These are phyloP conservation scores for Drosophila colorata DNA, from an alignment of 2,888 invertebrate species.

Conservation along the genomic window DNA sequence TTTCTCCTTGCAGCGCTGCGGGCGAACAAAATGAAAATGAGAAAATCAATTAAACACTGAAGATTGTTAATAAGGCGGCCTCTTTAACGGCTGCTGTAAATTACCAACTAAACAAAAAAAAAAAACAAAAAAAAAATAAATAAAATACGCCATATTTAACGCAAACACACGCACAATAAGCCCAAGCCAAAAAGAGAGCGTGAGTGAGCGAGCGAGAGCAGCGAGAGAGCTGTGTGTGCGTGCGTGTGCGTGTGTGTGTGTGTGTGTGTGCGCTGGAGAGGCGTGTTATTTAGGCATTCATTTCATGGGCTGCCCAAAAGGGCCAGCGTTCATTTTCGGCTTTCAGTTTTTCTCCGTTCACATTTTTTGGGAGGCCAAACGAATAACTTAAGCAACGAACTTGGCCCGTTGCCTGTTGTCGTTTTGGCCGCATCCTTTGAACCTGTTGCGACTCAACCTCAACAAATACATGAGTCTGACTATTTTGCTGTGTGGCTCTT, in stretches of 20 bases:
- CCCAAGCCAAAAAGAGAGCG: constrained; percentile 22
- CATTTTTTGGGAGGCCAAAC: constrained; percentile 31
- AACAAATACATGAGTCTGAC: constrained; percentile 67
- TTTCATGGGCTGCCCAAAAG: constrained; percentile 67
- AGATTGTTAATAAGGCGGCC: constrained; percentile 25
- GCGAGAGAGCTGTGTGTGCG: constrained; percentile 23
- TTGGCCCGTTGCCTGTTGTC: constrained; percentile 24
- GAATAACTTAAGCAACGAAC: constrained; percentile 64
- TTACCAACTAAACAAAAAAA: constrained; percentile 6
- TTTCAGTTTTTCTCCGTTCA: constrained; percentile 22
- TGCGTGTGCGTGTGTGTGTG: constrained; percentile 33
- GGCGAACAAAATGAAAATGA: background rate
- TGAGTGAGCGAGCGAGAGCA: constrained; percentile 24
- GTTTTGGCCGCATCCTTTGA: constrained; percentile 75
- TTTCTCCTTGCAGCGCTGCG: constrained; percentile 97
- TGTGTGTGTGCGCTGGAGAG: constrained; percentile 47
- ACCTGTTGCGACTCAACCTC: constrained; percentile 74
- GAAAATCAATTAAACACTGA: constrained; percentile 41
- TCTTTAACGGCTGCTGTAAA: constrained; percentile 17
- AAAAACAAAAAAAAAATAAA: constrained; percentile 23
- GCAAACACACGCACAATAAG: constrained; percentile 31
- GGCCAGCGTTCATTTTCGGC: constrained; percentile 69
- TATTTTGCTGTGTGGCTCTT: constrained; percentile 43
- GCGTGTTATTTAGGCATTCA: constrained; percentile 77
- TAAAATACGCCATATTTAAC: constrained; percentile 70